Percentiles rank a stretch among this genome's conserved stretches.
Evolutionary conservation across 1,140 invertebrate genomes (phyloP).

Genomic region (Drosophila oshimai): DNA sequence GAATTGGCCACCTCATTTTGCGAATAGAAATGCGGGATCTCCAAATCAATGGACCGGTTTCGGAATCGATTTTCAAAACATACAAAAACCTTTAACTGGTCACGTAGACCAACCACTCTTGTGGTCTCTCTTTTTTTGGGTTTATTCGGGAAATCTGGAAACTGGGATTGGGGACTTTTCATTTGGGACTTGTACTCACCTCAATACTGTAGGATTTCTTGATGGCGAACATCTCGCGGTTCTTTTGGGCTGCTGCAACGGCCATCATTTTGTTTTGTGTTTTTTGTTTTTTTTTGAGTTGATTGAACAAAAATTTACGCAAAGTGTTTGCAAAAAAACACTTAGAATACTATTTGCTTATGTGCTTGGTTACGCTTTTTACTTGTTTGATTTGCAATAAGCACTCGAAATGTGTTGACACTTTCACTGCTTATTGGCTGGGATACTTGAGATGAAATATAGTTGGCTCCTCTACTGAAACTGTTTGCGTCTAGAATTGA

Average conservation of each 20-base stretch:
- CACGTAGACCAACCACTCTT: slow-evolving; percentile 62
- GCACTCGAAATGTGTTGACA: slow-evolving; percentile 77
- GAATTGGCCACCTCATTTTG: slow-evolving; percentile 8
- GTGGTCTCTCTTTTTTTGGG: background rate
- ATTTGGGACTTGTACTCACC: slow-evolving; percentile 86
- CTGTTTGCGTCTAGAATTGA: slow-evolving; percentile 79
- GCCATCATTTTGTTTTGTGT: slow-evolving; percentile 87
- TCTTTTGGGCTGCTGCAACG: slow-evolving; percentile 94
- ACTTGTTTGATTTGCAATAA: slow-evolving; percentile 62
- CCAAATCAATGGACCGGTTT: slow-evolving; percentile 15
- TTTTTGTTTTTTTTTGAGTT: slow-evolving; percentile 32
- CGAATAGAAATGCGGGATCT: slow-evolving; percentile 23
- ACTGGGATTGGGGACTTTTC: background rate
- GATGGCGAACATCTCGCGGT: slow-evolving; percentile 96
- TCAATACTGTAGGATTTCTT: slow-evolving; percentile 98
- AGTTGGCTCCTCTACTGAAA: slow-evolving; percentile 65
- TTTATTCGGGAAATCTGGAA: background rate
- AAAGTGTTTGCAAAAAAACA: slow-evolving; percentile 59
- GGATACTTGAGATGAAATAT: slow-evolving; percentile 13
- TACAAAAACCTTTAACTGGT: slow-evolving; percentile 58
- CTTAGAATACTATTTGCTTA: slow-evolving; percentile 74
- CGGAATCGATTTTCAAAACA: background rate
- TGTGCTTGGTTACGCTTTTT: slow-evolving; percentile 32
- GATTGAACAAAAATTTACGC: slow-evolving; percentile 69
- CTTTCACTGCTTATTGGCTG: slow-evolving; percentile 81